phyloP scores from a whole-genome alignment of 1,140 invertebrate genomes.

The honey bee (Apis mellifera) region DNA sequence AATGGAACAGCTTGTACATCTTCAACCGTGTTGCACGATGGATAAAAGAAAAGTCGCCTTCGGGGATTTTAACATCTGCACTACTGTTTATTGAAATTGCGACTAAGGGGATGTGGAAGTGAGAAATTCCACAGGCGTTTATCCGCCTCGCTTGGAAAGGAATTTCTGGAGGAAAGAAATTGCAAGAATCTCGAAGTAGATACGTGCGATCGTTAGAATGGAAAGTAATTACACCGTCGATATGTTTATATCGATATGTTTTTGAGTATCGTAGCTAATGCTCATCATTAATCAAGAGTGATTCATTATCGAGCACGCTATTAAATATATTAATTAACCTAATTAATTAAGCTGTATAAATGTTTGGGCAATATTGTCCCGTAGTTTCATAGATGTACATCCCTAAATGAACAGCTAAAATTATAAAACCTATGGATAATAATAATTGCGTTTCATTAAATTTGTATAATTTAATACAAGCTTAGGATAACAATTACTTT shows the following conservation, averaged over 20 bases:
- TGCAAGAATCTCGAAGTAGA: neutral
- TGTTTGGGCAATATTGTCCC: neutral
- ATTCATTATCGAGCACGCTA: slow-evolving; percentile 17
- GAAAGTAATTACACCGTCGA: slow-evolving; percentile 8
- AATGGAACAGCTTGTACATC: neutral
- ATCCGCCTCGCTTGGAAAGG: neutral
- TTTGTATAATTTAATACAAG: neutral
- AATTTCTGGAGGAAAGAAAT: neutral
- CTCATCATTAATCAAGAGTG: slow-evolving; percentile 10
- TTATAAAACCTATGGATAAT: neutral
- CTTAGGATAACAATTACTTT: no score
- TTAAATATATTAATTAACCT: slow-evolving; percentile 25
- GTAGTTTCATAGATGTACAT: neutral
- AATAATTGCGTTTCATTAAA: neutral
- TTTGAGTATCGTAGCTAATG: neutral
- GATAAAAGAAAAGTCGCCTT: slow-evolving; percentile 7
- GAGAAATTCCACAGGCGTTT: slow-evolving; percentile 11
- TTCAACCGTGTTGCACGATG: neutral
- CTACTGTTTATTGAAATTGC: slow-evolving; percentile 30
- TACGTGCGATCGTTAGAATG: neutral
- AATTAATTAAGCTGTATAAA: slow-evolving; percentile 17
- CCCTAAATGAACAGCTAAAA: neutral
- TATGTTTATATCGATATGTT: neutral
- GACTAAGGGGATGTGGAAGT: slow-evolving; percentile 1
- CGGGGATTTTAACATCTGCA: slow-evolving; percentile 31